These are phyloP conservation scores for Epirrhoe alternata DNA, from an alignment of 2,888 invertebrate species.

Conservation along the genomic window DNA sequence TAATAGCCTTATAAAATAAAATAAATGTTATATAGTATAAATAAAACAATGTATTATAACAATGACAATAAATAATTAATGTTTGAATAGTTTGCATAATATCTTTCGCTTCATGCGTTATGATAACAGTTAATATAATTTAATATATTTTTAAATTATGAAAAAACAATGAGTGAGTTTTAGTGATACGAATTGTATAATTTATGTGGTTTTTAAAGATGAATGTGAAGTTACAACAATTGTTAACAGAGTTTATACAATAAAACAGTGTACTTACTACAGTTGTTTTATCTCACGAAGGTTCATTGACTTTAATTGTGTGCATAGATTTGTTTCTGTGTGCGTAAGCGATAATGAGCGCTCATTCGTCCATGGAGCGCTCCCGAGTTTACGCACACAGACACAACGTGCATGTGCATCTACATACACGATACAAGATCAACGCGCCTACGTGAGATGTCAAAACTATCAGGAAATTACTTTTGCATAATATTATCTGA, in stretches of 20 bases:
- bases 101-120: background rate
- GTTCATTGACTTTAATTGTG: no score
- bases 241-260: slow-evolving; percentile 15
- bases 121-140: background rate
- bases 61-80: background rate
- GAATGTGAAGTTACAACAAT: slow-evolving; percentile 19
- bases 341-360: no score
- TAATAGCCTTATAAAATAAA: background rate
- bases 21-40: background rate
- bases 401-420: no score
- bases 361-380: no score
- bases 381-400: no score
- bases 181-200: slow-evolving; percentile 5
- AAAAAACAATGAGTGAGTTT: slow-evolving; percentile 27
- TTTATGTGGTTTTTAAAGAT: slow-evolving; percentile 20
- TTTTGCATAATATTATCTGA: no score
- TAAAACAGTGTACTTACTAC: slow-evolving; percentile 4
- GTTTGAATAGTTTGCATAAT: background rate
- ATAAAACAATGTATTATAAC: background rate
- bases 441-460: no score
- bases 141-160: background rate
- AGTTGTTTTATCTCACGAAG: no score
- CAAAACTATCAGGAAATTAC: no score
- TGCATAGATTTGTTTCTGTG: no score
- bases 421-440: no score